Conservation (phyloP, 2,113 vertebrate genomes). For the Leptobrachium ailaonicum region DNA sequence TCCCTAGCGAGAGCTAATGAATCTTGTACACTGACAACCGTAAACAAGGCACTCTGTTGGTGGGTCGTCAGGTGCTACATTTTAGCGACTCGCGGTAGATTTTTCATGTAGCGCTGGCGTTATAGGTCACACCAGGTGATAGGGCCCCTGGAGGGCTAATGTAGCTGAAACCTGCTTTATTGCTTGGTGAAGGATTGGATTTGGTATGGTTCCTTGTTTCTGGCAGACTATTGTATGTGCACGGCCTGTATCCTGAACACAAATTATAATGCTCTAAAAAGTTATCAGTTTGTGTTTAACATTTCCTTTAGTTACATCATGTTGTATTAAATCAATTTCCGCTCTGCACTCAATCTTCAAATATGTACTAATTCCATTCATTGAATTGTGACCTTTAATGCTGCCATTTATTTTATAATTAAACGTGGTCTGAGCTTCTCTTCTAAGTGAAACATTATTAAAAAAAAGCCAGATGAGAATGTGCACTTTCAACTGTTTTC, state of each 20-base stretch:
- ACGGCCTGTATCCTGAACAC: not conserved
- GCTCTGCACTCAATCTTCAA: not conserved
- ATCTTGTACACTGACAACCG: too few relatives aligned
- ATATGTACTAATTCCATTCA: not conserved
- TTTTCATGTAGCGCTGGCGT: too few relatives aligned
- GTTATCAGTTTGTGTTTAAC: not conserved
- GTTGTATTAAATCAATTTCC: not conserved
- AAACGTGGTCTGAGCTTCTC: not conserved
- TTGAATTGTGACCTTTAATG: constrained; percentile 5
- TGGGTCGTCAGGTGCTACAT: too few relatives aligned
- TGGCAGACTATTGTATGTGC: not conserved
- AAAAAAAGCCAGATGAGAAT: not conserved
- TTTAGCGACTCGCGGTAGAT: too few relatives aligned
- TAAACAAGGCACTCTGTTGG: too few relatives aligned
- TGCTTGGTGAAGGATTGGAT: not conserved
- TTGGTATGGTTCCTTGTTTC: not conserved
- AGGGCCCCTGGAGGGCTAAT: too few relatives aligned
- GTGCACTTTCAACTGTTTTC: not conserved
- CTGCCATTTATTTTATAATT: constrained; percentile 1
- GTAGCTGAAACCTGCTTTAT: not conserved
- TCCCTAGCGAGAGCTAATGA: too few relatives aligned
- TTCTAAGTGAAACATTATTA: constrained; percentile 11
- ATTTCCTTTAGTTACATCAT: not conserved
- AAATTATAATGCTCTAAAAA: not conserved
- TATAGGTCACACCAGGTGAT: too few relatives aligned